These are phyloP conservation scores for Pachypanchax playfairii DNA, from an alignment of 2,113 vertebrate species.

Conservation along the genomic window DNA sequence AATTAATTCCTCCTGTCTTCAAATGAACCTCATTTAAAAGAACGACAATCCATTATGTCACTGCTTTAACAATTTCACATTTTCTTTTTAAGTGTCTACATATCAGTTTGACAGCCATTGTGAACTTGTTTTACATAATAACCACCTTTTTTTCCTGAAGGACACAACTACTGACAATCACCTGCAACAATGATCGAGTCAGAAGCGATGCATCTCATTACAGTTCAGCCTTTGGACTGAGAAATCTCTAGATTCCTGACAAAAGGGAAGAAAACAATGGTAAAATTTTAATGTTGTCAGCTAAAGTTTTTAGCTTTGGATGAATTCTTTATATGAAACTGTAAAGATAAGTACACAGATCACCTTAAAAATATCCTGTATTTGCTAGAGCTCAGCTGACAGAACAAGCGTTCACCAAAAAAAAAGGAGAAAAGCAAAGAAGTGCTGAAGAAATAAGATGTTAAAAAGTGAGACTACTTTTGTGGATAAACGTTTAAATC, in stretches of 20 bases:
- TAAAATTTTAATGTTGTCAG: constrained; percentile 45
- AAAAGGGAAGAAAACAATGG: constrained; percentile 39
- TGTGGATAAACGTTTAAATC: constrained; percentile 25
- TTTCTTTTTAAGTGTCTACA: constrained; percentile 19
- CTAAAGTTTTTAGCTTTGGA: not conserved
- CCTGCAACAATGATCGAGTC: constrained; percentile 13
- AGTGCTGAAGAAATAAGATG: constrained; percentile 9
- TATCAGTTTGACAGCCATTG: constrained; percentile 51
- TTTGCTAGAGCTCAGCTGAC: constrained; percentile 17
- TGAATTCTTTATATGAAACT: constrained; percentile 11
- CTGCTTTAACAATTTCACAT: constrained; percentile 54
- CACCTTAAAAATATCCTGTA: constrained; percentile 48
- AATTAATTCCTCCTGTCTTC: too few species aligned
- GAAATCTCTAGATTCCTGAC: constrained; percentile 39
- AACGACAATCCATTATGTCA: constrained; percentile 43
- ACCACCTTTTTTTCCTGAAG: constrained; percentile 15
- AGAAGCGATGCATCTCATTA: constrained; percentile 52
- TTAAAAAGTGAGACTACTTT: constrained; percentile 17
- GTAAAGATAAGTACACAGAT: constrained; percentile 37
- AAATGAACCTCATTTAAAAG: constrained; percentile 34
- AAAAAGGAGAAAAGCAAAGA: constrained; percentile 22
- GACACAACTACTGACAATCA: constrained; percentile 28
- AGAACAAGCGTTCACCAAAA: constrained; percentile 14
- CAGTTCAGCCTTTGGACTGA: constrained; percentile 36
- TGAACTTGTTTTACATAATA: constrained; percentile 30